A percentile compares a stretch with the other conserved stretches of the same genome.
Evolutionary conservation across 2,888 invertebrate genomes (phyloP).

Genomic region (Exocentrus adspersus): DNA sequence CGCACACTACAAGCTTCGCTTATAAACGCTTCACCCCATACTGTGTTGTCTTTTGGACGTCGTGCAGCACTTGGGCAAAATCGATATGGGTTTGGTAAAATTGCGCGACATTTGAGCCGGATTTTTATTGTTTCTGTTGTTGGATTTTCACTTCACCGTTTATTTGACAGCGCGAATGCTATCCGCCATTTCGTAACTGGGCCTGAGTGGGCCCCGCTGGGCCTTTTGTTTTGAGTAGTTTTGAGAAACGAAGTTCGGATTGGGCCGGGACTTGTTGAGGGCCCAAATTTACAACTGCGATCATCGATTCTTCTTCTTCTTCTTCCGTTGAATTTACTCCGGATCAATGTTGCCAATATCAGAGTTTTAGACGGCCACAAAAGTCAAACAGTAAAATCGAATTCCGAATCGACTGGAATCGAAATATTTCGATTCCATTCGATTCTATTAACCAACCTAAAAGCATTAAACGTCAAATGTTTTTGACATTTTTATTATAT

Average conservation of each 20-base stretch:
- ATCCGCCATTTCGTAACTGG: constrained; percentile 64
- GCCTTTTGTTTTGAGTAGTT: constrained; percentile 56
- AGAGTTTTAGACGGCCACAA: too few relatives aligned
- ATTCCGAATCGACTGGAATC: too few relatives aligned
- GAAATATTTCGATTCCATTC: too few relatives aligned
- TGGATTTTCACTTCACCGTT: constrained; percentile 46
- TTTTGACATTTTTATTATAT: constrained; percentile 41
- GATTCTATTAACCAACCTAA: constrained; percentile 29
- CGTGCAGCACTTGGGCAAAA: constrained; percentile 42
- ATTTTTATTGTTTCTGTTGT: constrained; percentile 39
- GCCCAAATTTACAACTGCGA: constrained; percentile 42
- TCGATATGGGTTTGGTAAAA: constrained; percentile 43
- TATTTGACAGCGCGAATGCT: constrained; percentile 59
- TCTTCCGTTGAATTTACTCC: too few relatives aligned
- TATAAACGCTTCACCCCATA: constrained; percentile 52
- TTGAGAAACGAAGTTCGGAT: too few relatives aligned
- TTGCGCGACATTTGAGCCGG: constrained; percentile 44
- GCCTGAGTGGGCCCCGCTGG: constrained; percentile 57
- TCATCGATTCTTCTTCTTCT: too few relatives aligned
- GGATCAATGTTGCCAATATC: too few relatives aligned
- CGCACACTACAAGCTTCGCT: constrained; percentile 48
- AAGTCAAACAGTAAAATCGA: too few relatives aligned
- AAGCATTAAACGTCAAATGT: constrained; percentile 33
- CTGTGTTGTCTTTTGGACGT: constrained; percentile 42
- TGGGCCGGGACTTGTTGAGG: constrained; percentile 37